Percentiles rank a stretch among this genome's conserved stretches.
Evolutionary conservation across 2,113 vertebrate species (phyloP).

Genomic region (Tylochromis polylepis): DNA sequence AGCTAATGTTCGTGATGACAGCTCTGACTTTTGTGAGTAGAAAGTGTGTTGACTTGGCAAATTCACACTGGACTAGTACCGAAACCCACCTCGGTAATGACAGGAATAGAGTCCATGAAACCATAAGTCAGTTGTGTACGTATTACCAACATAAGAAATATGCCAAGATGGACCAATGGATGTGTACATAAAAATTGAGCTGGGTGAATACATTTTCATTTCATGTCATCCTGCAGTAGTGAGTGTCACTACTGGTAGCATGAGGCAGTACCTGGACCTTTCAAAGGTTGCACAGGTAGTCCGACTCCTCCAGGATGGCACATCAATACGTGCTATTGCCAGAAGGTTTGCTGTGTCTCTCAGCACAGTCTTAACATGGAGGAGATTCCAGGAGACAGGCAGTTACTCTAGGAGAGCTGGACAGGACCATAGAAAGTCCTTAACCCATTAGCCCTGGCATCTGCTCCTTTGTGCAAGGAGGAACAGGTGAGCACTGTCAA

Average conservation of each 20-base stretch:
- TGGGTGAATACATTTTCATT: background rate
- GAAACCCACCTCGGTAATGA: fast-evolving
- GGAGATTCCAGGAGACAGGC: background rate
- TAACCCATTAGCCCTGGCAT: background rate
- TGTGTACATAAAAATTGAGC: background rate
- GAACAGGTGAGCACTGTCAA: background rate
- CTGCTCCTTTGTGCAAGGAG: background rate
- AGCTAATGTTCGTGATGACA: fast-evolving
- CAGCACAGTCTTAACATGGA: background rate
- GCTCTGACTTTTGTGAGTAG: background rate
- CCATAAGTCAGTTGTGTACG: background rate
- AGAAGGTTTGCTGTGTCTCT: background rate
- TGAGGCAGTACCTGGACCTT: background rate
- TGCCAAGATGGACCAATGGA: too few species aligned
- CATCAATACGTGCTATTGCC: background rate
- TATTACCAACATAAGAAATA: background rate
- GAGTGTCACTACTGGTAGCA: background rate
- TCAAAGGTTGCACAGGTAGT: background rate
- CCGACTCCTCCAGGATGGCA: background rate
- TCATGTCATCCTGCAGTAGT: too few species aligned
- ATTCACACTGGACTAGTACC: fast-evolving
- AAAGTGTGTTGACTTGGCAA: background rate
- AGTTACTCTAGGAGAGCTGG: background rate
- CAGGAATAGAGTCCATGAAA: background rate
- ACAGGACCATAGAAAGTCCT: background rate